A percentile compares a stretch with the other conserved stretches of the same genome.
These are phyloP conservation scores for Odontocolon sp. DNA, from an alignment of 2,888 invertebrate genomes.

Conservation along the genomic window DNA sequence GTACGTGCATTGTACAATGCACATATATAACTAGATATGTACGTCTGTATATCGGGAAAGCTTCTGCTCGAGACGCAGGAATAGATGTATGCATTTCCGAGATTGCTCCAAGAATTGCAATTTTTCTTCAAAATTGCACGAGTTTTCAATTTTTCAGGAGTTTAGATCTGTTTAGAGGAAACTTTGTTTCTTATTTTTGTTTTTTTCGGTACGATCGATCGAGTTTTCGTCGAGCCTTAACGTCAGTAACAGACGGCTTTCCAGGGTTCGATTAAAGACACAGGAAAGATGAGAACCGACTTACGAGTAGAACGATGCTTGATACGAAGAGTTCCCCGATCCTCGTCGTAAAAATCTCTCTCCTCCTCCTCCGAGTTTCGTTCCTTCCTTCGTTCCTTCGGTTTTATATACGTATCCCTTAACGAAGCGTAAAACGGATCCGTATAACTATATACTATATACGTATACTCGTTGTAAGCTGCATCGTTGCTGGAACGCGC, in stretches of 20 bases:
- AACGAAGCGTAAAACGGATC: conserved; percentile 56
- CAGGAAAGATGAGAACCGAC: neutral
- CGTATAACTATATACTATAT: no score
- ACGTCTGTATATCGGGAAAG: no score
- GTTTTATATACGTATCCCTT: conserved; percentile 42
- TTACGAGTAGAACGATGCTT: neutral
- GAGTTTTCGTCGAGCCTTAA: no score
- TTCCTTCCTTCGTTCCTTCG: neutral
- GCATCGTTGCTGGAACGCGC: conserved; percentile 17
- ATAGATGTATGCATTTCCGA: neutral
- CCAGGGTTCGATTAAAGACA: neutral
- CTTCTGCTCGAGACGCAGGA: no score
- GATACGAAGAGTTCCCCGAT: no score
- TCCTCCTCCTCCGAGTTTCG: conserved; percentile 12
- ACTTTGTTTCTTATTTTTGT: no score
- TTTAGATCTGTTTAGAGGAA: no score
- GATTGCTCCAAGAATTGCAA: neutral
- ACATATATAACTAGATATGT: conserved; percentile 20
- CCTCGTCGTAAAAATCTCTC: conserved; percentile 64
- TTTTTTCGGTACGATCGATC: no score
- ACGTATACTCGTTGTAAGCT: no score
- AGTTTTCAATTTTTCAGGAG: neutral
- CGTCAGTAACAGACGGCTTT: neutral
- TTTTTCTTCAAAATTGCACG: neutral
- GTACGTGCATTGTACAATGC: neutral